These are phyloP conservation scores for Poeciliopsis turneri DNA, from an alignment of 2,797 vertebrate genomes.

Conservation along the genomic window DNA sequence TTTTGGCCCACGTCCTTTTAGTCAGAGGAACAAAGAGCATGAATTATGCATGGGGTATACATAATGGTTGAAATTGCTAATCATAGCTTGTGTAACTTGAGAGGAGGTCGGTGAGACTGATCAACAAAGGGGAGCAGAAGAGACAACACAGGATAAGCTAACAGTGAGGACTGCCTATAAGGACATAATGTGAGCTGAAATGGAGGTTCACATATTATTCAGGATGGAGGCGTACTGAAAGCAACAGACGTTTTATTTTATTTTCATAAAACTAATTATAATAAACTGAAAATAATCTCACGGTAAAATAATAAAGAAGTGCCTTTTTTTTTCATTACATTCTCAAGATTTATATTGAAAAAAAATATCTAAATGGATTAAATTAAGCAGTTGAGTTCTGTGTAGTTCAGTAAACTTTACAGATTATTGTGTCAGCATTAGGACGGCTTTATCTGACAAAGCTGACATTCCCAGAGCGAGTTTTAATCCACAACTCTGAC, in stretches of 20 bases:
- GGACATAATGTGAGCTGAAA: not conserved
- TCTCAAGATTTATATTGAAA: not conserved
- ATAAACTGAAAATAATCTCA: not conserved
- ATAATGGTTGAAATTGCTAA: conserved; percentile 80
- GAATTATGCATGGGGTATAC: conserved; percentile 79
- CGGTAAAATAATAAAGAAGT: not conserved
- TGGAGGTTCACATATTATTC: conserved; percentile 9
- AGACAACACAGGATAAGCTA: conserved; percentile 60
- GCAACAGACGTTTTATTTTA: conserved; percentile 13
- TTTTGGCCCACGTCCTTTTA: conserved; percentile 51
- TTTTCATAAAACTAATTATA: not conserved
- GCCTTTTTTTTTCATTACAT: not conserved
- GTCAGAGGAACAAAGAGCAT: conserved; percentile 60
- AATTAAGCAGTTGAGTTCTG: not conserved
- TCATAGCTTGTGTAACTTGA: conserved; percentile 78
- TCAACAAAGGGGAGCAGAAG: conserved; percentile 65
- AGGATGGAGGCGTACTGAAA: conserved; percentile 28
- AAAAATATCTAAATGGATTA: not conserved
- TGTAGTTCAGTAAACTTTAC: not conserved
- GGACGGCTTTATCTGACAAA: conserved; percentile 52
- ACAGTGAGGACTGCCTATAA: conserved; percentile 44
- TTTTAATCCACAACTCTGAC: conserved; percentile 66
- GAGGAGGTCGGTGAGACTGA: conserved; percentile 63
- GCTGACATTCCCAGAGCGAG: conserved; percentile 54
- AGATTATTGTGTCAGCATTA: not conserved